Base-by-base conservation (phyloP, 30 jellyfish, hydroid and myxozoan genomes). In the Aurelia aurita region DNA sequence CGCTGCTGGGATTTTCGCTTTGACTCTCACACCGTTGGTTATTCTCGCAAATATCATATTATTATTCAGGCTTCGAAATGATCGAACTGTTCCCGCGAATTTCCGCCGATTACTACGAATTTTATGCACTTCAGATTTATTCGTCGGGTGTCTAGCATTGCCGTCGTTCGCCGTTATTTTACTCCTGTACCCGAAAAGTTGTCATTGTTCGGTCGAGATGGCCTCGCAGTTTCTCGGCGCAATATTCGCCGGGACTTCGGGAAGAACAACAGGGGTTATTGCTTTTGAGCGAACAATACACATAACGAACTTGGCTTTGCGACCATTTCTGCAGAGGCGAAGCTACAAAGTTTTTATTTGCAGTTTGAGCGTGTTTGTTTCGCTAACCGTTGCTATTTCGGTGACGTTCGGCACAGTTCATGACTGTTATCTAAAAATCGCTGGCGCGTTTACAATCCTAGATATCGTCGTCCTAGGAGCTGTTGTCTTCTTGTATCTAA, bases 181-280 rank as follows among this genome's bases (percentile, higher is more conserved):
- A 21, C 23, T 72, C 28, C 5, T 59, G 13, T 20, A 78, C 65
- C 92, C 97, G 8, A 12, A 22, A 10, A 59, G 45, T 14, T 65
- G 89, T 69, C 32, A 60, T 25, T 88, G 97, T 44, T 58, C 29
- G 1, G 14, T 88, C 58, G 97, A 88, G 57, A 81, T 88, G 19
- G 72, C 74, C 16, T 64, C 92, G 35, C 97, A 88, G 80, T 88
- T 88, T 60, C 19, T 62, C 29, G 90, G 79, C 25, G 86, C 90
- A 27, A 16, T 79, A 35, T 71, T 78, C 46, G 84, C 83, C 23
- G 89, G 90, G 20, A 59, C 87, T 0, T 88, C 97, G 31, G 97
- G 88, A 14, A 69, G 90, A 51, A 80, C 87, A 23, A 88, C 90
- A 3, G 89, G 63, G n/a, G 21, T 79, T 21, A 79, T 88, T n/a